Evolutionary conservation across 2,888 invertebrate genomes (phyloP).

Genomic region (Scaptomyza cyrtandrae): DNA sequence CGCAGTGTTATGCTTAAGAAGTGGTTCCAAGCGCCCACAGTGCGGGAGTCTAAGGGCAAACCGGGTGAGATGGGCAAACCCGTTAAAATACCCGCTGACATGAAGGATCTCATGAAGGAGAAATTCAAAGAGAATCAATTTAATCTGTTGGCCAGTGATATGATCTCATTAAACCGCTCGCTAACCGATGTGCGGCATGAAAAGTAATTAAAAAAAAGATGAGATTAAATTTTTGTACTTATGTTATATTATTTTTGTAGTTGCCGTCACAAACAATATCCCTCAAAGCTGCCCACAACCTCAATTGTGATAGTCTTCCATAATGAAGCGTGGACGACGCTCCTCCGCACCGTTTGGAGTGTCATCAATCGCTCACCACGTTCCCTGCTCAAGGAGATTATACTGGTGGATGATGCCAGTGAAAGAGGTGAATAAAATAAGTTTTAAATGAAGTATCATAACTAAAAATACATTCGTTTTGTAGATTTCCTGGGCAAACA

Average conservation of each 20-base stretch:
- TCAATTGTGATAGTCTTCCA: slow-evolving; percentile 99
- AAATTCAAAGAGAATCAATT: slow-evolving; percentile 99
- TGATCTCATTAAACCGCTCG: slow-evolving; percentile 98
- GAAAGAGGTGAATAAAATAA: slow-evolving; percentile 90
- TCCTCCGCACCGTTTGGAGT: slow-evolving; percentile 97
- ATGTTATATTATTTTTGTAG: slow-evolving; percentile 83
- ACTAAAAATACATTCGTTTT: slow-evolving; percentile 57
- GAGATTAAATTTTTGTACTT: neutral
- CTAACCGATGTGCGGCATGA: slow-evolving; percentile 96
- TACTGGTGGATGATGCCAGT: slow-evolving; percentile 98
- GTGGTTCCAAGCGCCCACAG: slow-evolving; percentile 90
- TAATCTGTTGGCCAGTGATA: slow-evolving; percentile 98
- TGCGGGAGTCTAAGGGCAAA: slow-evolving; percentile 88
- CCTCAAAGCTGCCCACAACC: slow-evolving; percentile 93
- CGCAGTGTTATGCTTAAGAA: slow-evolving; percentile 86
- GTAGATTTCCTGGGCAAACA: slow-evolving; percentile 94
- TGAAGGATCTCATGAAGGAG: slow-evolving; percentile 95
- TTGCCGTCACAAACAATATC: slow-evolving; percentile 92
- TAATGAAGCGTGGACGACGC: slow-evolving; percentile 99
- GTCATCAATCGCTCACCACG: slow-evolving; percentile 97
- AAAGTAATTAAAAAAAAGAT: slow-evolving; percentile 88
- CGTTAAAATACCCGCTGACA: slow-evolving; percentile 94
- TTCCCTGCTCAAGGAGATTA: slow-evolving; percentile 95
- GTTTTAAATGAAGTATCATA: neutral
- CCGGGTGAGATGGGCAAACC: slow-evolving; percentile 97